These are phyloP conservation scores for Girardinus metallicus DNA, from an alignment of 2,797 vertebrate genomes.

Conservation along the genomic window DNA sequence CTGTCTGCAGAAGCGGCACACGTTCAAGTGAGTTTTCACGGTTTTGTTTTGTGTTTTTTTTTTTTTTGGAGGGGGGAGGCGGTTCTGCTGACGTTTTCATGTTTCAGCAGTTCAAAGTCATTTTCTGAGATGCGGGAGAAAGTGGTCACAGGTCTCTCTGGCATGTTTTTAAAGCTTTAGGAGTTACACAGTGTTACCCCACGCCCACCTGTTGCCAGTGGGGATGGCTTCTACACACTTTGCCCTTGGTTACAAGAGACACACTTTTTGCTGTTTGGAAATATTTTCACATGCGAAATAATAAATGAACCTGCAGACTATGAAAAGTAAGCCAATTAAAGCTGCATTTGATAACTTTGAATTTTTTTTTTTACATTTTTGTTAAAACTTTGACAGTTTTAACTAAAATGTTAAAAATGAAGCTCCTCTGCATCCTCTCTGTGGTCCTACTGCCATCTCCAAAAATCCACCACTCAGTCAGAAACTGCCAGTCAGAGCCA, in stretches of 20 bases:
- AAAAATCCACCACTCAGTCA: too few relatives aligned
- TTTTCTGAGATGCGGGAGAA: not conserved
- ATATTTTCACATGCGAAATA: not conserved
- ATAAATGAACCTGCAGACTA: not conserved
- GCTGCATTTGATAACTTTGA: too few relatives aligned
- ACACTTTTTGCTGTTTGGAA: not conserved
- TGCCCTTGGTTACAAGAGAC: not conserved
- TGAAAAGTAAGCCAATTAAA: not conserved
- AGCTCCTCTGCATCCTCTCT: too few relatives aligned
- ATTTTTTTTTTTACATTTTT: too few relatives aligned
- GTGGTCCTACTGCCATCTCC: too few relatives aligned
- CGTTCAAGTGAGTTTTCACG: conserved; percentile 89
- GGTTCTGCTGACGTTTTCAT: not conserved
- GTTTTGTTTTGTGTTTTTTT: too few relatives aligned
- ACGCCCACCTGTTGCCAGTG: not conserved
- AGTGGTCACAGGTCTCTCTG: not conserved
- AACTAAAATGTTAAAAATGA: too few relatives aligned
- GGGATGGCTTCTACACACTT: not conserved
- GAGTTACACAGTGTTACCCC: not conserved
- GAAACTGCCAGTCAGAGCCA: too few relatives aligned
- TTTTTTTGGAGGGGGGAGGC: too few relatives aligned
- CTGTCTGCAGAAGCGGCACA: conserved; percentile 90
- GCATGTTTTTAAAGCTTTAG: not conserved
- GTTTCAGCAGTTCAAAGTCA: not conserved
- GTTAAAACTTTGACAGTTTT: too few relatives aligned